phyloP scores from a whole-genome alignment of 2,797 vertebrate genomes.

The Myiothlypis coronata region DNA sequence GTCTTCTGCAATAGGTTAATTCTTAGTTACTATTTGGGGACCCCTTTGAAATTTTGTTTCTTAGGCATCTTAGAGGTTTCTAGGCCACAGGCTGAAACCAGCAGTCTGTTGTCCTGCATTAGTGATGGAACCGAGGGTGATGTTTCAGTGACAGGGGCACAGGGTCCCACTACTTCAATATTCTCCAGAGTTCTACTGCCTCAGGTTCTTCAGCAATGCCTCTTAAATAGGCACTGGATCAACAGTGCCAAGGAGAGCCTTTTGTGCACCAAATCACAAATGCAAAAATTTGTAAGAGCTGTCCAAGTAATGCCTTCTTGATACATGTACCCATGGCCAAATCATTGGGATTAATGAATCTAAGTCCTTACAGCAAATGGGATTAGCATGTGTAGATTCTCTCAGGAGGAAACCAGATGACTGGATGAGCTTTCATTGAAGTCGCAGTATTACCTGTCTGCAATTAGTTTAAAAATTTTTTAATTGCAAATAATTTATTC shows the following conservation, averaged over 20 bases:
- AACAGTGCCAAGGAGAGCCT: background rate
- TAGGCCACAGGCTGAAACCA: background rate
- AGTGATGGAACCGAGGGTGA: background rate
- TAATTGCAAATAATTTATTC: background rate
- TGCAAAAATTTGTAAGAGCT: background rate
- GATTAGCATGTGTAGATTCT: background rate
- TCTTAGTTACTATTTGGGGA: background rate
- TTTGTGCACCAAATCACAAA: background rate
- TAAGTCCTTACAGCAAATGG: background rate
- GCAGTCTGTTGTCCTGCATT: background rate
- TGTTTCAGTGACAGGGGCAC: background rate
- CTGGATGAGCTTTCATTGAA: background rate
- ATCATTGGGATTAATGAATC: background rate
- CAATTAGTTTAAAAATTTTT: background rate
- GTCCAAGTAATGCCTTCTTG: background rate
- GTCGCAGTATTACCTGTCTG: background rate
- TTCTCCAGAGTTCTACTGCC: background rate
- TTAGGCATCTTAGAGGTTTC: background rate
- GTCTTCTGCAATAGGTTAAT: background rate
- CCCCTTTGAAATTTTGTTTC: background rate
- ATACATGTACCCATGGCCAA: background rate
- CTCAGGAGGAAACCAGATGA: background rate
- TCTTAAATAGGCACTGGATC: background rate
- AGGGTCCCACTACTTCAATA: background rate
- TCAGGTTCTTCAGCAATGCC: background rate